Conservation (phyloP, 2,113 vertebrate genomes). For the Chelonoidis abingdonii region DNA sequence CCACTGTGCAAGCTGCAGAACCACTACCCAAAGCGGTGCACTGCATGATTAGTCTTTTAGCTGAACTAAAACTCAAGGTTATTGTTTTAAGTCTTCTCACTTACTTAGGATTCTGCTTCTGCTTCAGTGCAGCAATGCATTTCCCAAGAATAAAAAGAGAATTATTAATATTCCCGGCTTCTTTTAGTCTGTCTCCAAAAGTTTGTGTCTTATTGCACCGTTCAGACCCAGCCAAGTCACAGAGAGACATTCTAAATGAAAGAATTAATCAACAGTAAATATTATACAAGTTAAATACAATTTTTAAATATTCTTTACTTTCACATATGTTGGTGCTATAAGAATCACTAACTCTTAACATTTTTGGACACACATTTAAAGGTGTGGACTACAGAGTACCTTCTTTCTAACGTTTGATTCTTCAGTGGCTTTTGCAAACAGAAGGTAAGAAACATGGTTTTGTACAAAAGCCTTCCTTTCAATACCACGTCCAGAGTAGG, state of each 20-base stretch:
- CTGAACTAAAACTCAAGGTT: neutral
- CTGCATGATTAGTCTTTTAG: neutral
- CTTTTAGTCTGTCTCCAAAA: constrained; percentile 89
- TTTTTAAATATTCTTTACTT: neutral
- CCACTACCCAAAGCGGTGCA: neutral
- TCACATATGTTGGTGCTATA: neutral
- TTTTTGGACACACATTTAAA: neutral
- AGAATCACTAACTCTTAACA: neutral
- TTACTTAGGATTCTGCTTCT: constrained; percentile 86
- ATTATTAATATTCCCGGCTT: constrained; percentile 93
- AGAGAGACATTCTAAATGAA: constrained; percentile 85
- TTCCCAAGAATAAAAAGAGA: constrained; percentile 93
- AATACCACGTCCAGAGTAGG: neutral
- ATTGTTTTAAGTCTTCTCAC: constrained; percentile 21
- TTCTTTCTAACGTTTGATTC: neutral
- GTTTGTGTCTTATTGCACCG: constrained; percentile 90
- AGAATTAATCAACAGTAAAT: neutral
- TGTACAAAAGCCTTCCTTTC: neutral
- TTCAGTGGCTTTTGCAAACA: neutral
- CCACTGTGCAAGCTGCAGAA: neutral
- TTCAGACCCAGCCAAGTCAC: constrained; percentile 92
- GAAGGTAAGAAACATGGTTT: neutral
- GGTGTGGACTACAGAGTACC: neutral
- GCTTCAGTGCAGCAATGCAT: constrained; percentile 87
- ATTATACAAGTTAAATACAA: neutral